Base-by-base conservation (phyloP, 2,797 vertebrate species). In the Sarcoramphus papa region DNA sequence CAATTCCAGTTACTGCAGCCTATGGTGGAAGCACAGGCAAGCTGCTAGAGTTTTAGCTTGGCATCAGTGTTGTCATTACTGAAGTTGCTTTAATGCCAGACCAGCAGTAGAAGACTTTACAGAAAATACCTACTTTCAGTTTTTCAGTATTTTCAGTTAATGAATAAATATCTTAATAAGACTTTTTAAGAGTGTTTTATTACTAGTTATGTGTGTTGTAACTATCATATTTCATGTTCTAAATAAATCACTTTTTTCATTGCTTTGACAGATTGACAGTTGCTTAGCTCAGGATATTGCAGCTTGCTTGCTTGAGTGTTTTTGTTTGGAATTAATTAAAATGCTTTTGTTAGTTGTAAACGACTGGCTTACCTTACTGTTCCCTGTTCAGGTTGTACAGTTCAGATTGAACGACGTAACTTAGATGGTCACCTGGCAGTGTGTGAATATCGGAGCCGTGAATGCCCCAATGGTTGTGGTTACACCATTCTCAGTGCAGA, bases 381-480 rank as follows among this genome's bases (percentile, higher is more conserved):
- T 65, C 53, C 54, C 41, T 37, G 25, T 24, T 76, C 94, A 99
- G 99, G 98, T 7, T 99, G 99, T 37, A 98, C 98, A 0, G 97
- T 98, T 70, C 98, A 98, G 97, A 94, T 99, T 6, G 99, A 99
- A 83, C 98, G 98, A 54, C 97, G 97, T 20, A 98, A 98, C 77
- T 64, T 99, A 90, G 98, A 99, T 31, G 97, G 98, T 74, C 99
- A 99, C 95, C 96, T 99, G 97, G 98, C 98, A 2, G 98, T 98
- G 91, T 99, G 99, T 23, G 98, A 98, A 83, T 98, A 98, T 84
- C 98, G 98, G 86, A 99, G 98, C 97, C 98, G 98, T 22, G 98
- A 98, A 85, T 99, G 99, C 97, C 97, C 98, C 62, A 98, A 98
- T 1, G 99, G 99, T 79, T 99, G 99, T 14, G 99, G 99, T 31